Conservation (phyloP, 2,888 invertebrate species). For the Tenthredo livida region DNA sequence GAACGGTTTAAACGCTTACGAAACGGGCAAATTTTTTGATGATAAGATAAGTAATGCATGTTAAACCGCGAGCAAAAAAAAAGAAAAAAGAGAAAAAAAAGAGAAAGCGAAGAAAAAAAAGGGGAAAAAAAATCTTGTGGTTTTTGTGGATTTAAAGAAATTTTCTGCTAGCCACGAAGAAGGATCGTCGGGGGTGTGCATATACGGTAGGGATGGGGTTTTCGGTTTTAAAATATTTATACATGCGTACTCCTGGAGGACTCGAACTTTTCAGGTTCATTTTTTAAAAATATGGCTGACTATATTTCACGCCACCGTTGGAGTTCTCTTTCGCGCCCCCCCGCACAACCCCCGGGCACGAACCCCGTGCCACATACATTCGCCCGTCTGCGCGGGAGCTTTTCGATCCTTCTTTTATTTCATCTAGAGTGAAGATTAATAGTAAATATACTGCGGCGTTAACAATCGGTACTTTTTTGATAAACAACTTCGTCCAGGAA, state of each 20-base stretch:
- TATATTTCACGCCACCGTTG: slow-evolving; percentile 47
- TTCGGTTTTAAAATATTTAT: slow-evolving; percentile 45
- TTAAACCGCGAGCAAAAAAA: not conserved
- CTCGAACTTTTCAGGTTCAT: slow-evolving; percentile 34
- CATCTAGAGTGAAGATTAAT: slow-evolving; percentile 21
- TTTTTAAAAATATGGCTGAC: slow-evolving; percentile 36
- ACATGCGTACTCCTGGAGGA: slow-evolving; percentile 26
- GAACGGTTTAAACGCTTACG: not conserved
- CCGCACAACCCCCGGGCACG: not conserved
- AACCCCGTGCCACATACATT: not conserved
- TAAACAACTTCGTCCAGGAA: not conserved
- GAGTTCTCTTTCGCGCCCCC: not conserved
- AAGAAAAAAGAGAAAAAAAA: too few species aligned
- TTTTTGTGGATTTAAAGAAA: not conserved
- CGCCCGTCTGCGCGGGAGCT: slow-evolving; percentile 5
- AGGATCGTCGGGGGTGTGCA: not conserved
- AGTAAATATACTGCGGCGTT: slow-evolving; percentile 29
- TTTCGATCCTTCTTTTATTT: slow-evolving; percentile 19
- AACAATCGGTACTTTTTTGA: slow-evolving; percentile 20
- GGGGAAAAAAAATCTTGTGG: not conserved
- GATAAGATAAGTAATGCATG: not conserved
- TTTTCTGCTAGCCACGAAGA: not conserved
- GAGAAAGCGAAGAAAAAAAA: not conserved
- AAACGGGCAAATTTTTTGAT: not conserved
- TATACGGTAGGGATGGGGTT: not conserved